Conservation (phyloP, 1,140 invertebrate species). For the Platorchestia sp. region DNA sequence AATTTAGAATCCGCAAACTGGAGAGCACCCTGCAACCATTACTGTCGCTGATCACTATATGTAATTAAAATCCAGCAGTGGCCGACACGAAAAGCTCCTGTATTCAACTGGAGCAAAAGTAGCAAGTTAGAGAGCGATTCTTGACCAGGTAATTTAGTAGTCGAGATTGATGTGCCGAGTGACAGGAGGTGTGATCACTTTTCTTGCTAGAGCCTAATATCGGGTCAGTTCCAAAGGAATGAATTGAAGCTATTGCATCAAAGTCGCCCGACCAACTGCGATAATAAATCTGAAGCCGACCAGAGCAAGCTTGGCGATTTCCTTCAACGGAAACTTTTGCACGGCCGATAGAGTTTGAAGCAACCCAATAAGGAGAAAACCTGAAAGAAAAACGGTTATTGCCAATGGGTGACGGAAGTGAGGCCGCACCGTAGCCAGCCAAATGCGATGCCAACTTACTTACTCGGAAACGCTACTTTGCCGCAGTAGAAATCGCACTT, state of each 20-base stretch:
- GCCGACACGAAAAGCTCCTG: background rate
- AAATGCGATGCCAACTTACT: background rate
- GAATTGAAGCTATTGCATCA: conserved; percentile 44
- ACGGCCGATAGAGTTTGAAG: conserved; percentile 42
- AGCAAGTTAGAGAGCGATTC: background rate
- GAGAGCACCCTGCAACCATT: background rate
- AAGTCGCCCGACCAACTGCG: conserved; percentile 25
- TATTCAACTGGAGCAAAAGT: background rate
- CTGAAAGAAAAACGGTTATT: background rate
- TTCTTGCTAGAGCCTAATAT: conserved; percentile 46
- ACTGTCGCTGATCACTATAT: background rate
- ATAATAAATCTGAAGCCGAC: conserved; percentile 25
- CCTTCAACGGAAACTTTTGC: conserved; percentile 47
- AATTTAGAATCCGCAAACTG: too few species aligned
- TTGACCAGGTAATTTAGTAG: background rate
- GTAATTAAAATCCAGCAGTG: background rate
- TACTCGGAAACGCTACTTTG: background rate
- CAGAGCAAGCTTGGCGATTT: conserved; percentile 42
- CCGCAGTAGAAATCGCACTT: background rate
- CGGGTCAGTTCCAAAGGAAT: conserved; percentile 43
- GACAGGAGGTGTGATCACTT: conserved; percentile 22
- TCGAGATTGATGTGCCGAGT: background rate
- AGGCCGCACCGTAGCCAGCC: background rate
- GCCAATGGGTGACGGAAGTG: background rate
- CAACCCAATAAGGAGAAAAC: conserved; percentile 30